A percentile compares a stretch with the other conserved stretches of the same genome.
Conservation (phyloP, 2,113 vertebrate species). For the Peromyscus leucopus region DNA sequence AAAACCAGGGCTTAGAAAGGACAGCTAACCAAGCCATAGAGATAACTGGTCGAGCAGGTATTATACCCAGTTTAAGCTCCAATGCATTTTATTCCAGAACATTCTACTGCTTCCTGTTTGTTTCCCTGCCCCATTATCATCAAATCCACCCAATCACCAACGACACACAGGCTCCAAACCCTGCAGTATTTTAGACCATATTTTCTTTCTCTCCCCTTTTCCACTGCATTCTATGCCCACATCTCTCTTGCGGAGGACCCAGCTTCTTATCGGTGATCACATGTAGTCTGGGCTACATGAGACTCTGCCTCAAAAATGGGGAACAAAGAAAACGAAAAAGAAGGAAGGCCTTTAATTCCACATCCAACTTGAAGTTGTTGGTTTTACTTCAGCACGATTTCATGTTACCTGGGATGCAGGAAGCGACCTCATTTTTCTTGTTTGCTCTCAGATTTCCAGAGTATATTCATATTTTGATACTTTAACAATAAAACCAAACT, state of each 20-base stretch:
- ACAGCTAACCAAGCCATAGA: not conserved
- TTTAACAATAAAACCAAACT: slow-evolving; percentile 14
- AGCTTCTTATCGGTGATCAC: not conserved
- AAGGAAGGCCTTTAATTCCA: not conserved
- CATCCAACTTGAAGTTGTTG: not conserved
- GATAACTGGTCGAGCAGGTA: not conserved
- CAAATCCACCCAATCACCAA: not conserved
- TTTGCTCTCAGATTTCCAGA: slow-evolving; percentile 2
- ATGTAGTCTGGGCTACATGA: too few species aligned
- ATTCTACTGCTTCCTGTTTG: not conserved
- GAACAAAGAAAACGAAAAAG: not conserved
- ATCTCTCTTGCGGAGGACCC: not conserved
- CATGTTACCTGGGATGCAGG: not conserved
- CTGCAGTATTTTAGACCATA: not conserved
- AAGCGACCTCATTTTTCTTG: not conserved
- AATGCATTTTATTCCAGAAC: not conserved
- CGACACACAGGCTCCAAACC: not conserved
- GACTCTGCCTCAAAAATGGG: not conserved
- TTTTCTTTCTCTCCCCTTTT: not conserved
- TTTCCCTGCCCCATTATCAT: not conserved
- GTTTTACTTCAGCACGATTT: slow-evolving; percentile 31
- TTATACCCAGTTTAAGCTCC: not conserved
- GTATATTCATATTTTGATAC: slow-evolving; percentile 40
- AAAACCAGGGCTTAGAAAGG: not conserved
- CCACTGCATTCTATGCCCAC: not conserved